phyloP scores from a whole-genome alignment of 2,113 vertebrate genomes.

The Epinephelus moara region DNA sequence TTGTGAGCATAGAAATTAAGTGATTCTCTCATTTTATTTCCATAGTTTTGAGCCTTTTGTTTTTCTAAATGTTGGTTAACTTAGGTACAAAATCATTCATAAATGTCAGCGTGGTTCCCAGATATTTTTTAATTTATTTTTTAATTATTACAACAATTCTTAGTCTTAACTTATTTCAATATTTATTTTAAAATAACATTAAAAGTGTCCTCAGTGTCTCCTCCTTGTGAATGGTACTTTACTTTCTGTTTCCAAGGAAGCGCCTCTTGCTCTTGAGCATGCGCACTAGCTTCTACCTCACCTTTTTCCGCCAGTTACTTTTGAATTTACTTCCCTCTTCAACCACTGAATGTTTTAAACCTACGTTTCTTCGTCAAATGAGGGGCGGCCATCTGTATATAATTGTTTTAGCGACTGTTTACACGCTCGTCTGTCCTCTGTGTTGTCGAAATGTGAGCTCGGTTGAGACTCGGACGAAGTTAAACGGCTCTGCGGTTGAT shows the following conservation, averaged over 20 bases:
- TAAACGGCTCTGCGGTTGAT: constrained; percentile 6
- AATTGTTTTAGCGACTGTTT: neutral
- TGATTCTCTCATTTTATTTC: too few species aligned
- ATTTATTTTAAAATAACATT: neutral
- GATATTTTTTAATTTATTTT: neutral
- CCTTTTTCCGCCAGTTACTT: constrained; percentile 37
- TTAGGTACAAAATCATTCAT: neutral
- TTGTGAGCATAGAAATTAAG: too few species aligned
- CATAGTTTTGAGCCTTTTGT: too few species aligned
- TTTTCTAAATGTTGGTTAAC: neutral
- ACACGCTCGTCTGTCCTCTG: neutral
- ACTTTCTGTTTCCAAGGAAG: constrained; percentile 45
- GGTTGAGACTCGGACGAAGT: neutral
- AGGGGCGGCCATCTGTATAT: neutral
- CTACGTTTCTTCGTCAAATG: constrained; percentile 28
- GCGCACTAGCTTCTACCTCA: neutral
- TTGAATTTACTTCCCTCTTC: neutral
- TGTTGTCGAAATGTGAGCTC: neutral
- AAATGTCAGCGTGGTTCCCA: too few species aligned
- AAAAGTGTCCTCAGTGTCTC: neutral
- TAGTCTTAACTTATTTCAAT: too few species aligned
- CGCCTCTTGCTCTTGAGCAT: constrained; percentile 39
- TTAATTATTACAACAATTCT: neutral
- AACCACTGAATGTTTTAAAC: neutral
- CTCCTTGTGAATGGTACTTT: neutral